A percentile compares a stretch with the other conserved stretches of the same genome.
These are phyloP conservation scores for Clarias platycephalus DNA, from an alignment of 2,797 vertebrate species.

Conservation along the genomic window DNA sequence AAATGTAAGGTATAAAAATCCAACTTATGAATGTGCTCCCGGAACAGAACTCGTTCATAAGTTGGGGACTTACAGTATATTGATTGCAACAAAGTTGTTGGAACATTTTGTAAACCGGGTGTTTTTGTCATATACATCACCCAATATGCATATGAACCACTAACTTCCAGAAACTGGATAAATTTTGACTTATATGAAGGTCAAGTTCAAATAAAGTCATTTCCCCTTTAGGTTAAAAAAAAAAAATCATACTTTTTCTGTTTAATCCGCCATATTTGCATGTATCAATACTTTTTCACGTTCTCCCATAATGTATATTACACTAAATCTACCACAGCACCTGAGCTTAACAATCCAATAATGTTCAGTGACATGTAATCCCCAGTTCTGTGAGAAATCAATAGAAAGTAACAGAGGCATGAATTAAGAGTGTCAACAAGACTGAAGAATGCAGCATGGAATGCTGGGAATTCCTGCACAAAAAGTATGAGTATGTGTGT, in stretches of 20 bases:
- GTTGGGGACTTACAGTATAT: too few relatives aligned
- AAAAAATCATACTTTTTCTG: neutral
- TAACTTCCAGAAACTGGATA: too few relatives aligned
- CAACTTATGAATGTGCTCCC: too few relatives aligned
- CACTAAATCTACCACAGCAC: neutral
- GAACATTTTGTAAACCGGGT: too few relatives aligned
- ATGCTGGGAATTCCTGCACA: constrained; percentile 26
- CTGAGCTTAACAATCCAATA: constrained; percentile 9
- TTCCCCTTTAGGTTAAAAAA: neutral
- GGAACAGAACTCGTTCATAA: too few relatives aligned
- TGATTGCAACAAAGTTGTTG: too few relatives aligned
- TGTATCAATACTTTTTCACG: neutral
- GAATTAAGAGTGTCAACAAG: constrained; percentile 22
- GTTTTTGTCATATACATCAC: too few relatives aligned
- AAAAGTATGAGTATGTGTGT: neutral
- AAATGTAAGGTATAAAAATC: neutral
- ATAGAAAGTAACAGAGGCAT: constrained; percentile 5
- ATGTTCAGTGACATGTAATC: neutral
- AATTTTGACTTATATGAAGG: too few relatives aligned
- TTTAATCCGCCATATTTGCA: neutral
- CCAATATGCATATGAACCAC: too few relatives aligned
- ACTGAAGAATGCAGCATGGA: constrained; percentile 7
- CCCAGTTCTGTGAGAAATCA: constrained; percentile 15
- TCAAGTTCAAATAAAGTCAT: neutral
- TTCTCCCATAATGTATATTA: constrained; percentile 1